Evolutionary conservation across 2,888 invertebrate species (phyloP), one percentile per base, ranked within the genome.

Genomic region (Coenonympha glycerion): DNA sequence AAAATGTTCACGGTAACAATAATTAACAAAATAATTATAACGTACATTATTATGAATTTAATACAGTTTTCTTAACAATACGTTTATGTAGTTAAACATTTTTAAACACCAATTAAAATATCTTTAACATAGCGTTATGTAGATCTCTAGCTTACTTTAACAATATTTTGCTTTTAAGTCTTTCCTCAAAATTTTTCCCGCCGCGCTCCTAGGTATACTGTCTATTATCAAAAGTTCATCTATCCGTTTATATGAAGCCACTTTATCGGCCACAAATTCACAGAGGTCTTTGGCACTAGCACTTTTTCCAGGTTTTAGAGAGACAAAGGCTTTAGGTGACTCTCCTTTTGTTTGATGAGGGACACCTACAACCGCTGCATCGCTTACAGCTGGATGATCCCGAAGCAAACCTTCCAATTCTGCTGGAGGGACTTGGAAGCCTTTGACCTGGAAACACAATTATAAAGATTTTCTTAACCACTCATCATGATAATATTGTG

Each of bases 291-390:
- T 87, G 13, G 86, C 79, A 0, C 60, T 57, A 18, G 66, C 66
- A 22, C 64, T 64, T 13, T 66, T 60, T 2, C 70, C 72, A 24
- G 63, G 57, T 47, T 79, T 80, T 0, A 83, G 66, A 0, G 93
- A 91, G 6, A 96, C 82, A 62, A 92, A 93, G 0, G 95, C 96
- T 66, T 90, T 90, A 0, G 96, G 96, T 1, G 91, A 86, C 79
- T 96, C 95, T 1, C 96, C 96, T 56, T 86, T 88, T 3, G 80
- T 71, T 0, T 88, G 81, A 68, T 95, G 91, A 0, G 92, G 91
- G 2, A 94, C 79, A 1, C 96, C 96, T 49, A 96, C 85, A 0
- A 98, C 97, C 0, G 94, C 97, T 0, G 93, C 95, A 62, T 97
- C 97, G 8, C 77, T 72, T 0, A 98, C 88, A 18, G 90, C 89